Base-by-base conservation (phyloP, 2,797 vertebrate species). In the Poeciliopsis presidionis region DNA sequence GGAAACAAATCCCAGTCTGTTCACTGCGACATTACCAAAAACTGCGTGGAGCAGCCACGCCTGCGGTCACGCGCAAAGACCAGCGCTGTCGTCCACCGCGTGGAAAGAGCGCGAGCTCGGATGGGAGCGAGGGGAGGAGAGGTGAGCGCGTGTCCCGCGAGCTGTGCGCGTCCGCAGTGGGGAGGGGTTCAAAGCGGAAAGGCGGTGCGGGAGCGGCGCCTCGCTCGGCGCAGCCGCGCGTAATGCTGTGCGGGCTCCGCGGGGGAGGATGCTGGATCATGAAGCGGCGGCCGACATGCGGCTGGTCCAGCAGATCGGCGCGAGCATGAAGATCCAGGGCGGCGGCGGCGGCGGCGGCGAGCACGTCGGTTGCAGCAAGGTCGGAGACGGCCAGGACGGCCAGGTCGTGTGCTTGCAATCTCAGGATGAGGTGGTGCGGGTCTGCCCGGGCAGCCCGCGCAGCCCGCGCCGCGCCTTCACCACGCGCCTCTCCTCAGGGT, bases 271-370 rank as follows among this genome's bases (percentile, higher is more conserved):
- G 93, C 84, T 91, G 63, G 88, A 91, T 79, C 82, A 88, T 84
- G 91, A 88, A 80, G 90, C 92, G n/a, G 82, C 90, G 30, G 84
- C 90, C 8, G 93, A 91, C 72, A 87, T 86, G 77, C 88, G 90
- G 82, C 85, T 93, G 75, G 87, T 92, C 72, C 86, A 78, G 49
- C 90, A 89, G 74, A 90, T 89, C 80, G 89, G 67, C 82, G 74
- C 85, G 7, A 84, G 88, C 0, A 92, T 94, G 92, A 95, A 87
- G 89, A 92, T 94, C 77, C 92, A 93, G 65, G 85, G 89, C 8
- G 86, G 90, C 49, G 49, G 47, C 46, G 46, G 13, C 14, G 46
- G 47, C 46, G 46, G 46, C 2, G 71, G 89, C 12, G 94, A 95
- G 78, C 92, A 92, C 72, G 73, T 82, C 57, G 91, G 88, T 70